Conservation (phyloP, 2,888 invertebrate genomes). For the Papilio demoleus region DNA sequence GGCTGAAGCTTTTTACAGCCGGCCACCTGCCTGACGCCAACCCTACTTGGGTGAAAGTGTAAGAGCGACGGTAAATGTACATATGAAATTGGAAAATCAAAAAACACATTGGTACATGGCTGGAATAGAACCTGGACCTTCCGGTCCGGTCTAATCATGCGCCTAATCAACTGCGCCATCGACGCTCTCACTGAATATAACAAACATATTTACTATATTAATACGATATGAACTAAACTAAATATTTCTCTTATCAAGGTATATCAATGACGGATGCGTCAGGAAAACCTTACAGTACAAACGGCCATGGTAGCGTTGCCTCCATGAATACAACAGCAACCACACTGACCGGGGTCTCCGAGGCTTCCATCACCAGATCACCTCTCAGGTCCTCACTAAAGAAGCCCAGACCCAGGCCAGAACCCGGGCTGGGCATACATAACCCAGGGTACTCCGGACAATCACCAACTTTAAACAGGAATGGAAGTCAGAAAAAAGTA, state of each 20-base stretch:
- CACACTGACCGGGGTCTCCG: constrained; percentile 83
- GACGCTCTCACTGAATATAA: too few species aligned
- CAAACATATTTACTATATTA: too few species aligned
- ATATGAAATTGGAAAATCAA: too few species aligned
- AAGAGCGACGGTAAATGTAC: too few species aligned
- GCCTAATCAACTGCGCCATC: too few species aligned
- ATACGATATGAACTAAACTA: constrained; percentile 4
- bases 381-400: constrained; percentile 90
- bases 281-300: constrained; percentile 90
- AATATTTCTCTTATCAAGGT: constrained; percentile 65
- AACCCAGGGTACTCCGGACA: constrained; percentile 93
- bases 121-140: too few species aligned
- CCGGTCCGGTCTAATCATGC: too few species aligned
- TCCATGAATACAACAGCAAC: constrained; percentile 90
- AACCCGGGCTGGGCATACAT: constrained; percentile 88
- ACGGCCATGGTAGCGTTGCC: constrained; percentile 87
- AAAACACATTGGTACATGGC: too few species aligned
- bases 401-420: constrained; percentile 87
- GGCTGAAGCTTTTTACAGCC: too few species aligned
- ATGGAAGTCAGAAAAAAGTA: constrained; percentile 95
- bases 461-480: constrained; percentile 92
- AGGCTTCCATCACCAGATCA: constrained; percentile 75
- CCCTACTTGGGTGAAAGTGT: too few species aligned
- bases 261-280: constrained; percentile 95
- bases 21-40: too few species aligned